These are phyloP conservation scores for Drosophila willistoni DNA, from an alignment of 1,140 invertebrate genomes.

Conservation along the genomic window DNA sequence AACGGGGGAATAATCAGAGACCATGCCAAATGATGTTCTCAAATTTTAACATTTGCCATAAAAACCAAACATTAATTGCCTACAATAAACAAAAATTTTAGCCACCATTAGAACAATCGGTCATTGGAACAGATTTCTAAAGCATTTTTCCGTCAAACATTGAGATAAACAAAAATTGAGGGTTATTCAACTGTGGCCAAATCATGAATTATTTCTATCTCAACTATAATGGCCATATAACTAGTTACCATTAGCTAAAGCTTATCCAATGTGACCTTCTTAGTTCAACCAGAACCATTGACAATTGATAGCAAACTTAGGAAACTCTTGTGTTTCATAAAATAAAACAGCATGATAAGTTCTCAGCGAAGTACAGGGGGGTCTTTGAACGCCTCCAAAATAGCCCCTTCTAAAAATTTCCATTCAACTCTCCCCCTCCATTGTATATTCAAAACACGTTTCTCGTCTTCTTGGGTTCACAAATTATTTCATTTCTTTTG, in stretches of 20 bases:
- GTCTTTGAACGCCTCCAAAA: not conserved
- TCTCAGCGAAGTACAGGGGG: not conserved
- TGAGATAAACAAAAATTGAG: too few relatives aligned
- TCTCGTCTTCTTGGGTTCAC: constrained; percentile 39
- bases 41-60: too few relatives aligned
- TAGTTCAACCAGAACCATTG: not conserved
- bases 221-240: too few relatives aligned
- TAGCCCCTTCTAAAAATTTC: constrained; percentile 15
- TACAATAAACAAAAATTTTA: too few relatives aligned
- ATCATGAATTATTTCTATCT: too few relatives aligned
- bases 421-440: constrained; percentile 26
- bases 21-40: too few relatives aligned
- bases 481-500: constrained; percentile 44
- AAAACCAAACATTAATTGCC: too few relatives aligned
- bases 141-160: too few relatives aligned
- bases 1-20: not conserved
- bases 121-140: too few relatives aligned
- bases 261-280: not conserved
- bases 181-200: too few relatives aligned
- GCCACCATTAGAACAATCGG: too few relatives aligned
- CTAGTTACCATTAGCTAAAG: too few relatives aligned
- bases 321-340: not conserved
- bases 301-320: not conserved
- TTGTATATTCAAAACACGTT: constrained; percentile 59
- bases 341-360: not conserved